A percentile compares a stretch with the other conserved stretches of the same genome.
phyloP scores from a whole-genome alignment of 2,113 vertebrate genomes.

The Leucopsar rothschildi region DNA sequence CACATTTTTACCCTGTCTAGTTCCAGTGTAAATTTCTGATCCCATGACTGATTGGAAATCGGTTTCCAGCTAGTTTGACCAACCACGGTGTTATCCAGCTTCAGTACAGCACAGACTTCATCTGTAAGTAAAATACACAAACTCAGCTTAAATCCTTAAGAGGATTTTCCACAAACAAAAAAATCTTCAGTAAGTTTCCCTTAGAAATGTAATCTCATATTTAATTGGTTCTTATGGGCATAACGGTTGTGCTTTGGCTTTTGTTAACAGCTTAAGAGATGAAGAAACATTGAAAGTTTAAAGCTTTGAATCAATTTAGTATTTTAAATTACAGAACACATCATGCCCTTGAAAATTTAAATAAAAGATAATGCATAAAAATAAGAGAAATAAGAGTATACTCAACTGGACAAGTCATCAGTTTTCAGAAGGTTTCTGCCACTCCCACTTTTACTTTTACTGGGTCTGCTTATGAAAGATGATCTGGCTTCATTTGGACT shows the following conservation, averaged over 20 bases:
- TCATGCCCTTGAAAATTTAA: not conserved
- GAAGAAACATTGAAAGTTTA: not conserved
- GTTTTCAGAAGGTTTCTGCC: constrained; percentile 91
- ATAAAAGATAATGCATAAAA: not conserved
- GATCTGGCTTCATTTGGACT: constrained; percentile 95
- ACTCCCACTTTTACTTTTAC: constrained; percentile 88
- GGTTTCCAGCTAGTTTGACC: constrained; percentile 97
- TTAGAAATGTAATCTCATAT: constrained; percentile 25
- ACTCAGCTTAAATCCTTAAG: constrained; percentile 68
- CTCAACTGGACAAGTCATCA: constrained; percentile 95
- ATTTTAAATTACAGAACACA: not conserved
- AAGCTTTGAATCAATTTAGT: not conserved
- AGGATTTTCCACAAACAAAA: constrained; percentile 62
- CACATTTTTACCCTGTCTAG: constrained; percentile 90
- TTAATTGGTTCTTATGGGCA: not conserved
- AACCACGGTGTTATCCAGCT: constrained; percentile 98
- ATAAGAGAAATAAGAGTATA: constrained; percentile 53
- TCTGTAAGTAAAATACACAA: constrained; percentile 80
- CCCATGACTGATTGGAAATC: constrained; percentile 97
- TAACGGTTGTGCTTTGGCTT: not conserved
- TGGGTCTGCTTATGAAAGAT: constrained; percentile 95
- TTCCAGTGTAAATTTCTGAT: constrained; percentile 99
- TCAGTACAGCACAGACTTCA: constrained; percentile 96
- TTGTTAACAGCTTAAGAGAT: not conserved
- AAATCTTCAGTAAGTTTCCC: constrained; percentile 14